Base-by-base conservation (phyloP, 1,140 invertebrate genomes). In the Polypedilum vanderplanki region DNA sequence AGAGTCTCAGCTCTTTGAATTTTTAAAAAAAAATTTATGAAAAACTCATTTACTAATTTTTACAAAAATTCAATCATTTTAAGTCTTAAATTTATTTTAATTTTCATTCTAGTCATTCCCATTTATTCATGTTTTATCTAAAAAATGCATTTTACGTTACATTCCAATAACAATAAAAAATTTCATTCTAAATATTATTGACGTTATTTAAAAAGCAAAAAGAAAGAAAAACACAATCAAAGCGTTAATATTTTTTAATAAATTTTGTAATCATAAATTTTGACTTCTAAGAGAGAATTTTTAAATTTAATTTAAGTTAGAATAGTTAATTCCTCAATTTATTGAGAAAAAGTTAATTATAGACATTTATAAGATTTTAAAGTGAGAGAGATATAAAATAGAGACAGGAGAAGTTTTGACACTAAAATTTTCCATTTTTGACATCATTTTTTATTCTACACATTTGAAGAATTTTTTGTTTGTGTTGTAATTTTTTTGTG, bases 211-310 rank as follows among this genome's bases (percentile, higher is more conserved):
- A 46, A 46, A 1, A 57, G 46, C 46, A 57, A 57, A n/a, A 57
- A 57, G 46, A 57, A 57, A 57, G 46, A 57, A 57, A 57, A 57
- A 57, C 46, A 57, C 46, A 57, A 57, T 57, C 46, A 57, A 57
- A 57, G 46, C 46, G 12, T n/a, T 57, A 4, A 57, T 12, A 57
- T 57, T 9, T 57, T 46, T 46, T n/a, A n/a, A n/a, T 57, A 15
- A 57, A 57, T 57, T 57, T 57, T 57, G 46, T 33, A 3, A 3
- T 33, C 5, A 57, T 57, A 57, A 57, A 57, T 57, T 57, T 57
- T 57, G 46, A 57, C 1, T 15, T 15, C 46, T 12, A 9, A 12
- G n/a, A n/a, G n/a, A n/a, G n/a, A n/a, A n/a, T n/a, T n/a, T n/a
- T n/a, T n/a, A n/a, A 57, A 4, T 57, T 57, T 57, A 57, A 4